Evolutionary conservation across 35 echinoderm and acorn worm species (phyloP).

Genomic region (Eucidaris tribuloides): DNA sequence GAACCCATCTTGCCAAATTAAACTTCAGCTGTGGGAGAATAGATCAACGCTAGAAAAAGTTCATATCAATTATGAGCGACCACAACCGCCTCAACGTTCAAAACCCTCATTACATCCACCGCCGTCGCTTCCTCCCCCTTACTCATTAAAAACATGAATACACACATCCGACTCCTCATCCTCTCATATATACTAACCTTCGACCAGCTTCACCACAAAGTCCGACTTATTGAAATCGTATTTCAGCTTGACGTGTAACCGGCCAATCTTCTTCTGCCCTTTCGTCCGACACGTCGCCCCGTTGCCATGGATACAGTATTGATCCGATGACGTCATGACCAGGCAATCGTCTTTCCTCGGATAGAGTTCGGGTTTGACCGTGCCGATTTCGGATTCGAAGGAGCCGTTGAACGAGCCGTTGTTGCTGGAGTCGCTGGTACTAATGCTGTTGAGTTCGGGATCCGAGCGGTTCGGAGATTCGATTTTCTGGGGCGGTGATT

Average conservation of each 20-base stretch:
- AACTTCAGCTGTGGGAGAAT: too few relatives aligned
- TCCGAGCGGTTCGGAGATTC: slow-evolving; percentile 4
- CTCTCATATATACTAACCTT: slow-evolving; percentile 53
- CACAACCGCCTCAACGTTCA: too few relatives aligned
- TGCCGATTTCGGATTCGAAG: slow-evolving; percentile 67
- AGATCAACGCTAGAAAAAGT: too few relatives aligned
- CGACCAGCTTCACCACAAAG: slow-evolving; percentile 57
- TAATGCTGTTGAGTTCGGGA: slow-evolving; percentile 4
- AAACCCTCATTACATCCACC: too few relatives aligned
- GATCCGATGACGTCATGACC: slow-evolving; percentile 7
- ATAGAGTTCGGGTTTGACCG: slow-evolving; percentile 74
- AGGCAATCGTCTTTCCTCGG: slow-evolving; percentile 55
- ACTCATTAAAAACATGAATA: too few relatives aligned
- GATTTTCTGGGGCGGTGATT: background rate
- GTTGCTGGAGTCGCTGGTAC: slow-evolving; percentile 60
- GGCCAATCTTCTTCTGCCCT: slow-evolving; percentile 25
- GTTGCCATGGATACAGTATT: background rate
- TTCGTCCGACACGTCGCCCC: background rate
- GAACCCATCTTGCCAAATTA: too few relatives aligned
- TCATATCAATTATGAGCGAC: too few relatives aligned
- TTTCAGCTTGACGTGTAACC: slow-evolving; percentile 70
- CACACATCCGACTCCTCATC: too few relatives aligned
- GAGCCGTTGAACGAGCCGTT: slow-evolving; percentile 28
- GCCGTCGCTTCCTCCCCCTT: too few relatives aligned
- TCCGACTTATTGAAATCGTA: slow-evolving; percentile 78